Conservation (phyloP, 2,888 invertebrate species). For the Acanthosoma haemorrhoidale region DNA sequence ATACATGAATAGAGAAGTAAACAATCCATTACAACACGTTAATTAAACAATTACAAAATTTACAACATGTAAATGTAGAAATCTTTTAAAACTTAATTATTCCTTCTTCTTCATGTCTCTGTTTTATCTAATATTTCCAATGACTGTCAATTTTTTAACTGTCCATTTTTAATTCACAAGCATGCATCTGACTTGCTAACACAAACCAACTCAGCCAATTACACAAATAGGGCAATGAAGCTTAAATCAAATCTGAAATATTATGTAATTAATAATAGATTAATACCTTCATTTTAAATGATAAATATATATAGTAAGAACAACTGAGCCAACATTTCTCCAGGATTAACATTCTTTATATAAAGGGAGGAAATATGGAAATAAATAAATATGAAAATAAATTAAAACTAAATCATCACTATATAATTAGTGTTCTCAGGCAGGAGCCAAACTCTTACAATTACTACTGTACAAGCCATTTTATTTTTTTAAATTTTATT, state of each 20-base stretch:
- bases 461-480: too few species aligned
- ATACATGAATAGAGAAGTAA: slow-evolving; percentile 2
- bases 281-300: not conserved
- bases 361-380: too few species aligned
- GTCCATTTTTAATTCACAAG: slow-evolving; percentile 3
- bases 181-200: slow-evolving; percentile 6
- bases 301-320: not conserved
- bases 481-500: too few species aligned
- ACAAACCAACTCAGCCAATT: not conserved
- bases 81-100: not conserved
- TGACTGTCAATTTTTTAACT: not conserved
- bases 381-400: too few species aligned
- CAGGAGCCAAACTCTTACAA: too few species aligned
- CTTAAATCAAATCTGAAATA: slow-evolving; percentile 7
- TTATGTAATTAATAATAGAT: not conserved
- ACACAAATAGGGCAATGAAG: slow-evolving; percentile 6
- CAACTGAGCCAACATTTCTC: not conserved
- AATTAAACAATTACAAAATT: not conserved
- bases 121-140: not conserved
- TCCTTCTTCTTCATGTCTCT: not conserved
- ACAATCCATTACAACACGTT: slow-evolving; percentile 25
- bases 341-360: too few species aligned
- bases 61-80: not conserved
- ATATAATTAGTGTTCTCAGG: too few species aligned
- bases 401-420: too few species aligned